phyloP scores from a whole-genome alignment of 92 coral and sea anemone genomes.

The Muricea muricata region DNA sequence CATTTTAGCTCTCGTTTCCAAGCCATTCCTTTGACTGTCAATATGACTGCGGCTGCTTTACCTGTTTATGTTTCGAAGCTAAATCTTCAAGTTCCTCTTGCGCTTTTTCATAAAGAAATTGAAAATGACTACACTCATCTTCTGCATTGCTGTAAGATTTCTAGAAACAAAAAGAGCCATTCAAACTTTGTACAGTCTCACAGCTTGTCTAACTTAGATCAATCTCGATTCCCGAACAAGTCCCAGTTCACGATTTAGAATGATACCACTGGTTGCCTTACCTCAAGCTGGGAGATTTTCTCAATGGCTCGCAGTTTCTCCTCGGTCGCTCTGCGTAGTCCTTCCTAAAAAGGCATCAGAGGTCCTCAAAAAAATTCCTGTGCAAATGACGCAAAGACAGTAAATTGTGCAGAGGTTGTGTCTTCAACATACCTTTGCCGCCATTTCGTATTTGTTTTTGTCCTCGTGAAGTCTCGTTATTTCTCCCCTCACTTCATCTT shows the following conservation, averaged over 20 bases:
- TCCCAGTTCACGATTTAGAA: background rate
- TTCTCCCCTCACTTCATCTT: conserved; percentile 83
- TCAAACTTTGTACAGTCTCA: background rate
- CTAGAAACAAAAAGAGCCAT: conserved; percentile 56
- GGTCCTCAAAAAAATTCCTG: background rate
- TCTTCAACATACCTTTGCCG: conserved; percentile 77
- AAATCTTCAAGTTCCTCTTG: conserved; percentile 88
- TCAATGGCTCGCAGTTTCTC: conserved; percentile 92
- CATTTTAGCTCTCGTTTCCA: too few relatives aligned
- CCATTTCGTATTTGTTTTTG: conserved; percentile 94
- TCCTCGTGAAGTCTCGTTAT: conserved; percentile 85
- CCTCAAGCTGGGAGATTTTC: conserved; percentile 89
- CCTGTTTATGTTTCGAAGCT: conserved; percentile 89
- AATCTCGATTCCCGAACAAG: background rate
- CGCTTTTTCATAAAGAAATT: conserved; percentile 86
- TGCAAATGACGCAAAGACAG: background rate
- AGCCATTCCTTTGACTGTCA: too few relatives aligned
- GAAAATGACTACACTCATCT: conserved; percentile 94
- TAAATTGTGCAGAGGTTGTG: background rate
- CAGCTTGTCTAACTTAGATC: background rate
- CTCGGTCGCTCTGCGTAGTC: conserved; percentile 79
- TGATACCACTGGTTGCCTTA: conserved; percentile 8
- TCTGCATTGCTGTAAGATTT: conserved; percentile 88
- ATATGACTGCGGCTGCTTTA: too few relatives aligned
- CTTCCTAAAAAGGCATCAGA: conserved; percentile 62